A percentile compares a stretch with the other conserved stretches of the same genome.
phyloP scores from a whole-genome alignment of 2,113 vertebrate species.

The Centropus unirufus region DNA sequence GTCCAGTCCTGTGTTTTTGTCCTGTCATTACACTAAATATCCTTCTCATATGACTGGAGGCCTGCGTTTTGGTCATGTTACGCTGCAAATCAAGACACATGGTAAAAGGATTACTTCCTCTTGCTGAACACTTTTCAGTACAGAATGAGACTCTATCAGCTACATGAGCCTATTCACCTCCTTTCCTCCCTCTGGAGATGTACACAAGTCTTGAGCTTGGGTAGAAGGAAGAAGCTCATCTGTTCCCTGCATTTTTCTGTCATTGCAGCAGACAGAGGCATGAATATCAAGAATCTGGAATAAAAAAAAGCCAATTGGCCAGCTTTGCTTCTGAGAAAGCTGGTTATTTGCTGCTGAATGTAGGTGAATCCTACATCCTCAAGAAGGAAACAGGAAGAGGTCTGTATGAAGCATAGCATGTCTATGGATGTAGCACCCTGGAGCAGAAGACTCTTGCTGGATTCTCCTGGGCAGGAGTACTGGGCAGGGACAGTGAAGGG shows the following conservation, averaged over 20 bases:
- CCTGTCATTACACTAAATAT: neutral
- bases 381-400: neutral
- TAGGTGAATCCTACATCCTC: neutral
- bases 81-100: neutral
- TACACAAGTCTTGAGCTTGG: neutral
- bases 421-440: neutral
- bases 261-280: neutral
- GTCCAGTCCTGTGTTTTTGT: neutral
- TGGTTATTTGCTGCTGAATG: neutral
- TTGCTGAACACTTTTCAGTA: neutral
- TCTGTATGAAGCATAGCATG: neutral
- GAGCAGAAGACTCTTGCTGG: neutral
- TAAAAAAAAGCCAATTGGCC: neutral
- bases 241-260: neutral
- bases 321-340: neutral
- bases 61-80: neutral
- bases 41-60: neutral
- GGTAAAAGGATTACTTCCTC: neutral
- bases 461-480: neutral
- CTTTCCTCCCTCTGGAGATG: neutral
- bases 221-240: neutral
- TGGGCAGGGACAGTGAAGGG: neutral
- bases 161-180: neutral
- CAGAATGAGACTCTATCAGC: neutral
- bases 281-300: neutral